phyloP scores from a whole-genome alignment of 2,113 vertebrate genomes.

The Corythoichthys intestinalis region DNA sequence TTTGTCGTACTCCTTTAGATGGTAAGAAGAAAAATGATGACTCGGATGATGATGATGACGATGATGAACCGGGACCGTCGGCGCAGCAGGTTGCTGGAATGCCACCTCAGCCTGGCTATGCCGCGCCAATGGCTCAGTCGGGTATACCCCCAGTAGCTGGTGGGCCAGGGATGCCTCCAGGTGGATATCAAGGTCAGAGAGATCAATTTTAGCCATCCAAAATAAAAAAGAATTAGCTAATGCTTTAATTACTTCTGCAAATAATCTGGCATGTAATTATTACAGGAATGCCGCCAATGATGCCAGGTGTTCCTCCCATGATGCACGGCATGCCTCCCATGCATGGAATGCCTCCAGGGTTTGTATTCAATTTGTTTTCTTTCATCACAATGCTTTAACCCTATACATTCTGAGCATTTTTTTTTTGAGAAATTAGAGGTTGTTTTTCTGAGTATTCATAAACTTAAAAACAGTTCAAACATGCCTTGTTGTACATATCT shows the following conservation, averaged over 20 bases:
- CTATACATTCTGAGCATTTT: too few relatives aligned
- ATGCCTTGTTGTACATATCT: too few relatives aligned
- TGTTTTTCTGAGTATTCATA: too few relatives aligned
- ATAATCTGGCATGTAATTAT: not conserved
- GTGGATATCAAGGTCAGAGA: slow-evolving; percentile 69
- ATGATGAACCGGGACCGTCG: slow-evolving; percentile 89
- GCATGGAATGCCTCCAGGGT: slow-evolving; percentile 71
- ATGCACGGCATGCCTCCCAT: slow-evolving; percentile 74
- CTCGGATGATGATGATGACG: slow-evolving; percentile 93
- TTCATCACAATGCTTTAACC: too few relatives aligned
- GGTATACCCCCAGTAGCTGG: slow-evolving; percentile 83
- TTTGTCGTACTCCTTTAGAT: slow-evolving; percentile 65
- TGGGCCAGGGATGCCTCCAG: slow-evolving; percentile 86
- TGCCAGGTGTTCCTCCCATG: slow-evolving; percentile 91
- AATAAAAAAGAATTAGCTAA: not conserved
- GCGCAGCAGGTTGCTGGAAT: slow-evolving; percentile 80
- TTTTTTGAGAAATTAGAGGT: too few relatives aligned
- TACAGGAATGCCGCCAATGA: slow-evolving; percentile 91
- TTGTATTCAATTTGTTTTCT: not conserved
- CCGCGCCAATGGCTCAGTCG: slow-evolving; percentile 87
- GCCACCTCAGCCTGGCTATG: slow-evolving; percentile 83
- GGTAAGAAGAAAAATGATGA: slow-evolving; percentile 94
- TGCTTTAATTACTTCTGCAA: not conserved
- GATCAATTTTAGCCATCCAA: not conserved
- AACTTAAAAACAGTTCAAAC: too few relatives aligned